Base-by-base conservation (phyloP, 2,797 vertebrate species). In the Lepus townsendii region DNA sequence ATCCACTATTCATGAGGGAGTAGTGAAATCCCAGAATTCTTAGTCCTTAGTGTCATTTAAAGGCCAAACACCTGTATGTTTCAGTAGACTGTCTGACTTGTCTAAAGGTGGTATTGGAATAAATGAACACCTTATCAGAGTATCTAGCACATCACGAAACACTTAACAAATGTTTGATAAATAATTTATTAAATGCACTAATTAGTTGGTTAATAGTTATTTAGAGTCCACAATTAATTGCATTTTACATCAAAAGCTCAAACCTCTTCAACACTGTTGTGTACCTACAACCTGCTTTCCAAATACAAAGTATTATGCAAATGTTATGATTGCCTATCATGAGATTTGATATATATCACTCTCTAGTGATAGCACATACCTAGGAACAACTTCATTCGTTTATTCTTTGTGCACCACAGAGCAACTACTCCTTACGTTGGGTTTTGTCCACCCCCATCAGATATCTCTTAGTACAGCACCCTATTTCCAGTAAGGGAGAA, bases 11-110 rank as follows among this genome's bases (percentile, higher is more conserved):
- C n/a, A 71, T 83, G n/a, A 30, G 13, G 71, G 13, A 52, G 16
- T 86, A 93, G 16, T 79, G 22, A 8, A n/a, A 88, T 69, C 27
- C 78, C 47, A 62, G 93, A 72, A 62, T 38, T 85, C 26, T 68
- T 84, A 19, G 26, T 20, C 69, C 73, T 91, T 80, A 83, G 84
- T 84, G 90, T 93, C 73, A 90, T n/a, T 96, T 93, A 91, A 91
- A 92, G 27, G 7, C 20, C 83, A 80, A 95, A 92, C 30, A 90
- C 63, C 26, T 83, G 2, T 82, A 54, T 71, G 26, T 82, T 85
- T 86, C 52, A 50, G 35, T 20, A 93, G 11, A 47, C 35, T n/a
- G 2, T 27, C 38, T 85, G 71, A 90, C n/a, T 68, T 85, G 57
- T 78, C n/a, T 87, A 54, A 90, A 83, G 24, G 75, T 7, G 38